Evolutionary conservation across 2,888 invertebrate species (phyloP).

Genomic region (Azorinus chamasolen): DNA sequence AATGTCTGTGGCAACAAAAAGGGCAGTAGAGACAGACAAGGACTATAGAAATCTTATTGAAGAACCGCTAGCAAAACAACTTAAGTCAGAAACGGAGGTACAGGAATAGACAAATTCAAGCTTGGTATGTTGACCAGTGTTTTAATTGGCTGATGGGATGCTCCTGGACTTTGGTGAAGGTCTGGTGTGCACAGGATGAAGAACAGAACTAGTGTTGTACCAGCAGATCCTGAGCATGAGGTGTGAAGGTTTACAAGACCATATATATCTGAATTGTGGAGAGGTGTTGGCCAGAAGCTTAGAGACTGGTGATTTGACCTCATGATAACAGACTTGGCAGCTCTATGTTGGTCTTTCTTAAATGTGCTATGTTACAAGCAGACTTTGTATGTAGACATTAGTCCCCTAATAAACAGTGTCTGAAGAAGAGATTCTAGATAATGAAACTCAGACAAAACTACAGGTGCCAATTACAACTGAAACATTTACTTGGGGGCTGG

Average conservation of each 20-base stretch:
- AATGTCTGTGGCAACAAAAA: conserved; percentile 64
- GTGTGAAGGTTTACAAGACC: not conserved
- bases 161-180: not conserved
- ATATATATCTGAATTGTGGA: no score
- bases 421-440: no score
- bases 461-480: no score
- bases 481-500: no score
- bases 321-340: not conserved
- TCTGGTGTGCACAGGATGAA: not conserved
- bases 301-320: no score
- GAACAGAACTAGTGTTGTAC: not conserved
- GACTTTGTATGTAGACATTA: not conserved
- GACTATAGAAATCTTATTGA: conserved; percentile 43
- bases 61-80: conserved; percentile 62
- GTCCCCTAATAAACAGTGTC: no score
- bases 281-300: no score
- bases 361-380: conserved; percentile 7
- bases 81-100: conserved; percentile 66
- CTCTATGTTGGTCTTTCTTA: conserved; percentile 16
- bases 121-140: not conserved
- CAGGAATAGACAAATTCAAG: conserved; percentile 26
- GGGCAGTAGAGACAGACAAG: conserved; percentile 61
- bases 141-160: no score
- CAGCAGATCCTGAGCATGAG: not conserved
- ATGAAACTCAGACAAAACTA: no score